Percentiles rank a stretch among this genome's conserved stretches.
Conservation (phyloP, 2,888 invertebrate species). For the Philhelius pedissequus region DNA sequence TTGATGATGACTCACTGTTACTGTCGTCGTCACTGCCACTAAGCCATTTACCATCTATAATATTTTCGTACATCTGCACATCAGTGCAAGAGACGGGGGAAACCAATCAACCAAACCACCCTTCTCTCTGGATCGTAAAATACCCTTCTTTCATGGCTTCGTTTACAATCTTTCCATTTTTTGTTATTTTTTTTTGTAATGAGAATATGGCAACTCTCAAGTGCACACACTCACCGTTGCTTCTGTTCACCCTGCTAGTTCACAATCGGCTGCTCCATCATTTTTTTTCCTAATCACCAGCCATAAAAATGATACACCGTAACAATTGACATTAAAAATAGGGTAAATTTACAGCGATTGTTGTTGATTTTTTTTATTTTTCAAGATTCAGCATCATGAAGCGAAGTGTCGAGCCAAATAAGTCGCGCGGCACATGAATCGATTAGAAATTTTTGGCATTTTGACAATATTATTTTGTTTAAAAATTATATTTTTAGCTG, state of each 20-base stretch:
- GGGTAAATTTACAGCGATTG: conserved; percentile 48
- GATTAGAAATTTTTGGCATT: conserved; percentile 49
- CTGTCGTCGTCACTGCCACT: background rate
- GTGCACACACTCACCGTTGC: conserved; percentile 18
- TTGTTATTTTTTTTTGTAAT: background rate
- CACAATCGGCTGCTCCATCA: background rate
- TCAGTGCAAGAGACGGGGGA: conserved; percentile 29
- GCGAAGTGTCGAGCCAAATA: conserved; percentile 5
- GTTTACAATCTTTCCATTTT: background rate
- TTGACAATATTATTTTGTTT: conserved; percentile 53
- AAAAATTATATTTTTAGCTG: conserved; percentile 47
- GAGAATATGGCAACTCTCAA: conserved; percentile 18
- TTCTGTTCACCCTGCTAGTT: background rate
- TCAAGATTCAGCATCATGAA: background rate
- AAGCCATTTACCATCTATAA: conserved; percentile 54
- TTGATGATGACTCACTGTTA: conserved; percentile 45
- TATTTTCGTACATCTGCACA: conserved; percentile 62
- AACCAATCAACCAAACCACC: conserved; percentile 61
- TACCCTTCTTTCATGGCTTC: conserved; percentile 7
- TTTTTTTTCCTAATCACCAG: conserved; percentile 33
- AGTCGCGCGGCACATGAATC: conserved; percentile 41
- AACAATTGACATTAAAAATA: conserved; percentile 50
- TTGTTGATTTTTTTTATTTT: background rate
- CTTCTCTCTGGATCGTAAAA: background rate
- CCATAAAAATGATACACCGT: conserved; percentile 48